A percentile compares a stretch with the other conserved stretches of the same genome.
These are phyloP conservation scores for Prunella fulvescens DNA, from an alignment of 2,113 vertebrate genomes.

Conservation along the genomic window DNA sequence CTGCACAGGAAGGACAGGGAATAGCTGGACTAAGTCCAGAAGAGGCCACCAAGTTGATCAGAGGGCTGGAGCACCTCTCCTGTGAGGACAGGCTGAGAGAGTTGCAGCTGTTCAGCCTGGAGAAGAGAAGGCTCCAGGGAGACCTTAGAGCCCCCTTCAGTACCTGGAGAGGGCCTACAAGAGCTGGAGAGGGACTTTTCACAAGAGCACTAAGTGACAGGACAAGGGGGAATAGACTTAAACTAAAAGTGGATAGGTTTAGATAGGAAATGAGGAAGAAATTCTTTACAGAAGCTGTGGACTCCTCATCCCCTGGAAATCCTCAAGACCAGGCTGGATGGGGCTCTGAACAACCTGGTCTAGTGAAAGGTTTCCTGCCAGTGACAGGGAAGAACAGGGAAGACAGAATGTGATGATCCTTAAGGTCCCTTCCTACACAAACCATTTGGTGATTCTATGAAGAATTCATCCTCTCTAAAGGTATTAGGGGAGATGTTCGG, in stretches of 20 bases:
- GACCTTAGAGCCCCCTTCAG: not conserved
- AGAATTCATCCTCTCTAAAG: not conserved
- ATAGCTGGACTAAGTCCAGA: not conserved
- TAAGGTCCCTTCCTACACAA: not conserved
- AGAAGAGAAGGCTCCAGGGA: not conserved
- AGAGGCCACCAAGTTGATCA: not conserved
- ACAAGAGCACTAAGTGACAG: too few species aligned
- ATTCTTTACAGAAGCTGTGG: not conserved
- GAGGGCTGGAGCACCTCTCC: not conserved
- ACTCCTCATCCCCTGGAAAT: not conserved
- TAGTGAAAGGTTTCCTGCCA: not conserved
- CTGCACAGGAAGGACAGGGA: not conserved
- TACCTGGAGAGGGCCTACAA: not conserved
- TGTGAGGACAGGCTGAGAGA: rapidly evolving
- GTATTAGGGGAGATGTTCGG: not conserved
- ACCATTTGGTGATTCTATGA: not conserved
- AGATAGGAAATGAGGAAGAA: not conserved
- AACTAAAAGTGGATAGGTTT: not conserved
- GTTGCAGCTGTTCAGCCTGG: not conserved
- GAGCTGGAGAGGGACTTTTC: not conserved
- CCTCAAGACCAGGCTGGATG: not conserved
- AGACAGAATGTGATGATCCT: not conserved
- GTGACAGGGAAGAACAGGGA: not conserved
- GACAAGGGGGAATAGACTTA: not conserved
- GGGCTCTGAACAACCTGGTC: not conserved